Evolutionary conservation across 2,888 invertebrate species (phyloP).

Genomic region (Formica aserva): DNA sequence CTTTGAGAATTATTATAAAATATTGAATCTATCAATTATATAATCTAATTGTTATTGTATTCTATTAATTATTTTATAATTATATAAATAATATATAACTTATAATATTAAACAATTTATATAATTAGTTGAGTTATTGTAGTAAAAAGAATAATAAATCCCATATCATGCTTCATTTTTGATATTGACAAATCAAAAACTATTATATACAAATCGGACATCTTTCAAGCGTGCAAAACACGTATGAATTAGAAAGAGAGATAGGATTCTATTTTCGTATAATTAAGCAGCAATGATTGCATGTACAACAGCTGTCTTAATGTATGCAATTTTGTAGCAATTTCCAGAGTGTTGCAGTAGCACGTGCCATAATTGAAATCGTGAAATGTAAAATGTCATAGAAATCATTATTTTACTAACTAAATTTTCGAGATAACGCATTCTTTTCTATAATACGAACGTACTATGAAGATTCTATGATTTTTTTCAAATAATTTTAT

Average conservation of each 20-base stretch:
- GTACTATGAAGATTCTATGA: neutral
- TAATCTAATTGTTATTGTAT: neutral
- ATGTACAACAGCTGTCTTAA: slow-evolving; percentile 16
- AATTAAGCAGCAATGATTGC: slow-evolving; percentile 33
- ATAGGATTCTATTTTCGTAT: slow-evolving; percentile 7
- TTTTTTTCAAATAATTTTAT: neutral
- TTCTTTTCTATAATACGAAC: neutral
- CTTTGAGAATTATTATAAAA: neutral
- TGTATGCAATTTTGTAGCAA: slow-evolving; percentile 31
- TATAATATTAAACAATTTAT: neutral
- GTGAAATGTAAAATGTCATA: slow-evolving; percentile 32
- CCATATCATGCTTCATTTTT: neutral
- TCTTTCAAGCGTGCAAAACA: neutral
- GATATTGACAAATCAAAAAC: neutral
- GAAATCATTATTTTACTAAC: slow-evolving; percentile 25
- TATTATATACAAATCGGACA: neutral
- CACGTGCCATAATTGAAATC: slow-evolving; percentile 30
- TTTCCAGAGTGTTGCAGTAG: slow-evolving; percentile 21
- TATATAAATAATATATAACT: neutral
- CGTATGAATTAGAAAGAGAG: slow-evolving; percentile 6
- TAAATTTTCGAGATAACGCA: slow-evolving; percentile 11
- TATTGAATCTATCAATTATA: neutral
- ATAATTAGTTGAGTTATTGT: neutral
- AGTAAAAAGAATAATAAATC: neutral
- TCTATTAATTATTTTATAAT: neutral